phyloP scores from a whole-genome alignment of 2,113 vertebrate species.

The Drymodes brunneopygia region DNA sequence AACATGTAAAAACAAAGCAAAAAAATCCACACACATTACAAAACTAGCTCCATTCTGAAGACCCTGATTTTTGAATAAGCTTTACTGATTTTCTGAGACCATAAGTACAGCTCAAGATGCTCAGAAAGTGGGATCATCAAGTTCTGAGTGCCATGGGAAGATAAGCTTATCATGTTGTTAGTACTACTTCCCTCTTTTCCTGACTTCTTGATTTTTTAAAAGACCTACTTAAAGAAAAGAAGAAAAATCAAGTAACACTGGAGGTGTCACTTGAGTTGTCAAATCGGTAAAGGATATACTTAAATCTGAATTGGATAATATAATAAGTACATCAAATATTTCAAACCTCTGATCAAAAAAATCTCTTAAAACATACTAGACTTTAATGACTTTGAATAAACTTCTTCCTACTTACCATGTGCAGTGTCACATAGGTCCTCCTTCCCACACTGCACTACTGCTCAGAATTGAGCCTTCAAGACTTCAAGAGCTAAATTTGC shows the following conservation, averaged over 20 bases:
- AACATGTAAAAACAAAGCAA: background rate
- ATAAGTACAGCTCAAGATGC: background rate
- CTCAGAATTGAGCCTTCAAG: background rate
- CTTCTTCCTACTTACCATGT: background rate
- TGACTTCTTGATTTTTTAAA: background rate
- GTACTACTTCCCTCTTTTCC: background rate
- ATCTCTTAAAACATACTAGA: background rate
- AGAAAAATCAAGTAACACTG: background rate
- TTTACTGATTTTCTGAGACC: background rate
- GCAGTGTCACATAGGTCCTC: background rate
- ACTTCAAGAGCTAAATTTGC: background rate
- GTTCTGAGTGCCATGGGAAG: background rate
- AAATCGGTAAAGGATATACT: background rate
- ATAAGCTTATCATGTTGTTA: background rate
- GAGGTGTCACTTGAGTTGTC: background rate
- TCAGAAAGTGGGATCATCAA: background rate
- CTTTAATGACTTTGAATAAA: background rate
- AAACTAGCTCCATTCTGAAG: background rate
- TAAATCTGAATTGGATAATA: background rate
- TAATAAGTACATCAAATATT: background rate
- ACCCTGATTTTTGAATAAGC: background rate
- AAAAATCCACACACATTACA: background rate
- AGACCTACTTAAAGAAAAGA: background rate
- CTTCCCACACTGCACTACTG: accelerated
- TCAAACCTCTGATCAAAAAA: background rate